Conservation (phyloP, 2,888 invertebrate genomes). For the Yponomeuta sedellus region DNA sequence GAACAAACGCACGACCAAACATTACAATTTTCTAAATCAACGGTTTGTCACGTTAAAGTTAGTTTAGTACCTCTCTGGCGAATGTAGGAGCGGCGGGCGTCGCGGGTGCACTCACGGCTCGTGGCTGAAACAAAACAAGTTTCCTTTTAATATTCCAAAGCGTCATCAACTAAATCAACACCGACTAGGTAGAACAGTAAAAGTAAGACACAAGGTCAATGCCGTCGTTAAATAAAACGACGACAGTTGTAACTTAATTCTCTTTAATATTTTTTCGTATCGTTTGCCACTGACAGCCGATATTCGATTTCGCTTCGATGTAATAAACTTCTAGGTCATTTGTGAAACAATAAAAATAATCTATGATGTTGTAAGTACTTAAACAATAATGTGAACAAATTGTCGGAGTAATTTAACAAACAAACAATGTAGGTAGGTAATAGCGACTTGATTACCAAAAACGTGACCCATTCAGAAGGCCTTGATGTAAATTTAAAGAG, state of each 20-base stretch:
- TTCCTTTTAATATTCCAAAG: neutral
- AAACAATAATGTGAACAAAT: neutral
- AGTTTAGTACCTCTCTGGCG: slow-evolving; percentile 45
- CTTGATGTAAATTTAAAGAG: neutral
- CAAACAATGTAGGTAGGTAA: neutral
- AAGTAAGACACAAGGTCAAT: slow-evolving; percentile 33
- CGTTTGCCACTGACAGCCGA: slow-evolving; percentile 28
- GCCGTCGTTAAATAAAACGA: slow-evolving; percentile 49
- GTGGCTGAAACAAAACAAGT: slow-evolving; percentile 54
- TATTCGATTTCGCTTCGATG: slow-evolving; percentile 37
- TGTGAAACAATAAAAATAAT: neutral
- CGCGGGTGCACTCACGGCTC: slow-evolving; percentile 71
- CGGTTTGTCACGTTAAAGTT: neutral
- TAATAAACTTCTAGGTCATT: slow-evolving; percentile 23
- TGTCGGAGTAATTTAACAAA: neutral
- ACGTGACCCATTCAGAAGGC: neutral
- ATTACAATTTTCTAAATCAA: too few species aligned
- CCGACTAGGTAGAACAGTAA: neutral
- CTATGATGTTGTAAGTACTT: neutral
- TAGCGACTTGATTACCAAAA: neutral
- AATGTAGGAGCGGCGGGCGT: slow-evolving; percentile 55
- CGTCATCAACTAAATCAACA: neutral
- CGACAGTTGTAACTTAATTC: slow-evolving; percentile 50
- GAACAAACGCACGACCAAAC: too few species aligned
- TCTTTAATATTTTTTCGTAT: slow-evolving; percentile 40